Percentiles rank a stretch among this genome's conserved stretches.
Conservation (phyloP, 92 coral and sea anemone species). For the Galaxea fascicularis region DNA sequence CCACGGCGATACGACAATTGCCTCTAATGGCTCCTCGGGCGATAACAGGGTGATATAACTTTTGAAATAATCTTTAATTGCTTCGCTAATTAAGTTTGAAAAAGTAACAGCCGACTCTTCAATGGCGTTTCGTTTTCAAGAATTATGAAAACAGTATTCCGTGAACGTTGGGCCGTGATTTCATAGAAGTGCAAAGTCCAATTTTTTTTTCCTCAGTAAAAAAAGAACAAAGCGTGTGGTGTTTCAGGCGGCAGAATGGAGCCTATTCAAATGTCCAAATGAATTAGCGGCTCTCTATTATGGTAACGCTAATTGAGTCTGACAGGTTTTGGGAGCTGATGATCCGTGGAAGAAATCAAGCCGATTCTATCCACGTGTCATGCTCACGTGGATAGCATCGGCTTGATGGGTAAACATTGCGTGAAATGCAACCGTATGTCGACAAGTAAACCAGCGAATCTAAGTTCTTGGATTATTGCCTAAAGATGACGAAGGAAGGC, state of each 20-base stretch:
- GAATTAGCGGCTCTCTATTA: slow-evolving; percentile 7
- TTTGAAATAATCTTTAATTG: slow-evolving; percentile 21
- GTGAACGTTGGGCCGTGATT: not conserved
- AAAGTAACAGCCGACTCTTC: not conserved
- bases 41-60: slow-evolving; percentile 20
- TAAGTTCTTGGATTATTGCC: not conserved
- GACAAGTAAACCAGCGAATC: not conserved
- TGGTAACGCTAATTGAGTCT: slow-evolving; percentile 31
- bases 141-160: not conserved
- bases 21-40: not conserved
- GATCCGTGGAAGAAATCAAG: not conserved
- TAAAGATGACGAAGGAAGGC: slow-evolving; percentile 26
- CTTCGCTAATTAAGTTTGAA: not conserved
- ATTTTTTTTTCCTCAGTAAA: not conserved
- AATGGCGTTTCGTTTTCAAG: not conserved
- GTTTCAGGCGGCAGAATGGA: not conserved
- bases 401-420: not conserved
- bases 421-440: not conserved
- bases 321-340: slow-evolving; percentile 15
- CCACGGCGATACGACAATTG: not conserved
- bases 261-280: slow-evolving; percentile 3
- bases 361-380: not conserved
- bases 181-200: not conserved
- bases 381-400: not conserved
- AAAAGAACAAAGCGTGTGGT: not conserved